These are phyloP conservation scores for Mellilla xanthometata DNA, from an alignment of 2,888 invertebrate genomes.

Conservation along the genomic window DNA sequence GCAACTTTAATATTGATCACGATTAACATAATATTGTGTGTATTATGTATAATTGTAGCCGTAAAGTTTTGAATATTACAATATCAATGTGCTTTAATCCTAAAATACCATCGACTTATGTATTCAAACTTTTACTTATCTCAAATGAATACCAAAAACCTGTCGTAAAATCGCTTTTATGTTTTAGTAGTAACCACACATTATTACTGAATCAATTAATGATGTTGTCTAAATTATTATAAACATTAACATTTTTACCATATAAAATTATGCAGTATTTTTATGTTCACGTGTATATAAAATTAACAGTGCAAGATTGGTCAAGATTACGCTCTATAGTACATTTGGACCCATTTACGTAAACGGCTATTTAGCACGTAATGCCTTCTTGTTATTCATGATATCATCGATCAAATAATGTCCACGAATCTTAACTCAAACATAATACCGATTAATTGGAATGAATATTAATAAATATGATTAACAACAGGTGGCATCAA, in stretches of 20 bases:
- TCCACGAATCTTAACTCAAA: conserved; percentile 32
- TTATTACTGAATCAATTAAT: background rate
- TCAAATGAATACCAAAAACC: conserved; percentile 18
- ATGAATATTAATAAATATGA: conserved; percentile 13
- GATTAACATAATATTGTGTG: too few species aligned
- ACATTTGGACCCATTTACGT: too few species aligned
- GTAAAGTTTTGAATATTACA: too few species aligned
- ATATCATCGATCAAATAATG: conserved; percentile 40
- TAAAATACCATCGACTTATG: too few species aligned
- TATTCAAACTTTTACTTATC: conserved; percentile 14
- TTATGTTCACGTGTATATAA: too few species aligned
- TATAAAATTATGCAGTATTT: background rate
- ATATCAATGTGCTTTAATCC: too few species aligned
- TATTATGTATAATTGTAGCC: too few species aligned
- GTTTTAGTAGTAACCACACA: background rate
- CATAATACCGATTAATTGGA: conserved; percentile 27
- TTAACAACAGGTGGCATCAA: conserved; percentile 26
- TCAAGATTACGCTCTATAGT: too few species aligned
- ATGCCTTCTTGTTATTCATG: conserved; percentile 26
- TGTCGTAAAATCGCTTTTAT: background rate
- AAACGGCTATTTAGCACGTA: background rate
- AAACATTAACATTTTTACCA: background rate
- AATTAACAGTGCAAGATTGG: too few species aligned
- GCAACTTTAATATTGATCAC: too few species aligned
- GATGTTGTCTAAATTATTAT: background rate